Conservation (phyloP, 2,888 invertebrate species). For the Corbicula japonica region DNA sequence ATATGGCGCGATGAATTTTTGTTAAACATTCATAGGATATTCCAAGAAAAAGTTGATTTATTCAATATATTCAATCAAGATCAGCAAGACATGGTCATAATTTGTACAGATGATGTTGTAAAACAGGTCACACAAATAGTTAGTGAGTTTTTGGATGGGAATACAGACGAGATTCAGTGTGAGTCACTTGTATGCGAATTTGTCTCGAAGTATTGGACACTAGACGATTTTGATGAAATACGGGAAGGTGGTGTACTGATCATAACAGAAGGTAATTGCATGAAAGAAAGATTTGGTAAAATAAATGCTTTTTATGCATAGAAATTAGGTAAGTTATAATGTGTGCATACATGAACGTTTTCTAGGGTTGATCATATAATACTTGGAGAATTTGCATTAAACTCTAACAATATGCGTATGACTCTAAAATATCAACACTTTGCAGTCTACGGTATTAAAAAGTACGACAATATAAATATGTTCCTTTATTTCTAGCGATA, state of each 20-base stretch:
- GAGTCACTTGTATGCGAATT: slow-evolving; percentile 54
- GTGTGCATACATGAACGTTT: too few relatives aligned
- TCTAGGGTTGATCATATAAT: too few relatives aligned
- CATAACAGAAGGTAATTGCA: slow-evolving; percentile 43
- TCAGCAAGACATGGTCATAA: slow-evolving; percentile 39
- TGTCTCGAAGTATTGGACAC: slow-evolving; percentile 54
- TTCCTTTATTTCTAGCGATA: too few relatives aligned
- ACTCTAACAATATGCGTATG: too few relatives aligned
- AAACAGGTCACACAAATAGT: slow-evolving; percentile 49
- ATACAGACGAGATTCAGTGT: slow-evolving; percentile 45
- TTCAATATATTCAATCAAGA: slow-evolving; percentile 47
- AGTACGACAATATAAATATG: too few relatives aligned
- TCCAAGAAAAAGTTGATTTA: slow-evolving; percentile 53
- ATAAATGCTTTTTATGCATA: too few relatives aligned
- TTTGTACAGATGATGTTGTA: slow-evolving; percentile 51
- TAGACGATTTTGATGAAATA: slow-evolving; percentile 50
- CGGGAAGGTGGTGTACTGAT: slow-evolving; percentile 46
- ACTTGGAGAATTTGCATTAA: too few relatives aligned
- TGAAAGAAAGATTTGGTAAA: background rate
- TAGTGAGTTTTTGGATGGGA: slow-evolving; percentile 51
- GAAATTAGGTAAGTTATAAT: too few relatives aligned
- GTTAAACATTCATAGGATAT: slow-evolving; percentile 29
- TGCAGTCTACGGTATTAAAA: too few relatives aligned
- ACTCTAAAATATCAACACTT: too few relatives aligned
- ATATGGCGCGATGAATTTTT: slow-evolving; percentile 56